Conservation (phyloP, 2,797 vertebrate genomes). For the Morus bassanus region DNA sequence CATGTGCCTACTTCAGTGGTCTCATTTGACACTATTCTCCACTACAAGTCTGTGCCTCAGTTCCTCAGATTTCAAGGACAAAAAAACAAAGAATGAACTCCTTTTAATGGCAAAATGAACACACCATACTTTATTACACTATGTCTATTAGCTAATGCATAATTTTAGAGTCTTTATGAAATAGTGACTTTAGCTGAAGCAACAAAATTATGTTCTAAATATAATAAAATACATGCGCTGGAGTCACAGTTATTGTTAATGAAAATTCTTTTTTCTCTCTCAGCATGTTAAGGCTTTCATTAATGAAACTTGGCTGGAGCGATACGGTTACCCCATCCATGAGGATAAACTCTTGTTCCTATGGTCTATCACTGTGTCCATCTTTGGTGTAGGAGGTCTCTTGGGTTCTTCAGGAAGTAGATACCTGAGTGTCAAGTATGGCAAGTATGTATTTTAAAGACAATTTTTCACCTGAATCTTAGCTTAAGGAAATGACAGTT, state of each 20-base stretch:
- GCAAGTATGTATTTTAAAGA: constrained; percentile 80
- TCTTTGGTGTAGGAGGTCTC: constrained; percentile 88
- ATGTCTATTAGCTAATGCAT: not conserved
- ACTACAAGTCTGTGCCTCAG: not conserved
- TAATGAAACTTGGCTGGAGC: constrained; percentile 84
- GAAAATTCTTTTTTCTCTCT: not conserved
- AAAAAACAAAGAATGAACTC: not conserved
- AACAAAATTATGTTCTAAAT: not conserved
- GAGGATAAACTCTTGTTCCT: constrained; percentile 82
- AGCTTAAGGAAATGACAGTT: not conserved
- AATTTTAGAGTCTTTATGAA: not conserved
- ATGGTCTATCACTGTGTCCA: constrained; percentile 89
- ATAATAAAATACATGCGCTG: not conserved
- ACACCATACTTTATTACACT: too few species aligned
- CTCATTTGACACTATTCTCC: not conserved
- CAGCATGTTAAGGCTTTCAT: constrained; percentile 90
- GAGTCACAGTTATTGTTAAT: not conserved
- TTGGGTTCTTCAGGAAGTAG: constrained; percentile 85
- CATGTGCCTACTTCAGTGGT: not conserved
- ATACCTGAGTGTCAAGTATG: constrained; percentile 84
- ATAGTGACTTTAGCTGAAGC: not conserved
- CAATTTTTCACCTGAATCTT: not conserved
- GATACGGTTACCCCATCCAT: constrained; percentile 79
- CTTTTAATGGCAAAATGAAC: not conserved
- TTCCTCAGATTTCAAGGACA: not conserved